Evolutionary conservation across 2,888 invertebrate species (phyloP).

Genomic region (Eupithecia vulgata): DNA sequence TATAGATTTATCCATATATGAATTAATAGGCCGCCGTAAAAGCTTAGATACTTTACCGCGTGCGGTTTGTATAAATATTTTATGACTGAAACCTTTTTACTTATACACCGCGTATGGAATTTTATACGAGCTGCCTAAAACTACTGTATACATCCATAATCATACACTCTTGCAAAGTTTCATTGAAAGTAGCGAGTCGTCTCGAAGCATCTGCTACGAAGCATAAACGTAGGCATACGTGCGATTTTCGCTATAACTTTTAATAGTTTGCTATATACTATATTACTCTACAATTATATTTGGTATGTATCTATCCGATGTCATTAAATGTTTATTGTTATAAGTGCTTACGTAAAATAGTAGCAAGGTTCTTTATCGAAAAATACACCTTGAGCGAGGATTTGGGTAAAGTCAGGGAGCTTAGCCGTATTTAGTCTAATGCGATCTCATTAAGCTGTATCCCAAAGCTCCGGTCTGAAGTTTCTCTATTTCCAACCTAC

Average conservation of each 20-base stretch:
- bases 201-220: constrained; percentile 62
- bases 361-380: not conserved
- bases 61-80: constrained; percentile 30
- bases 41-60: constrained; percentile 25
- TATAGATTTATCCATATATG: constrained; percentile 25
- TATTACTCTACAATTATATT: constrained; percentile 24
- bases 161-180: constrained; percentile 50
- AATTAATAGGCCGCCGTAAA: constrained; percentile 29
- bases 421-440: constrained; percentile 36
- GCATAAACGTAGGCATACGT: constrained; percentile 43
- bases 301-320: constrained; percentile 5
- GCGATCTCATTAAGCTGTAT: constrained; percentile 28
- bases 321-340: no score
- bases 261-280: constrained; percentile 43
- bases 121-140: constrained; percentile 15
- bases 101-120: constrained; percentile 11
- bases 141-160: not conserved
- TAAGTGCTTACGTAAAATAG: not conserved
- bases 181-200: constrained; percentile 55
- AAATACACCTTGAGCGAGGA: constrained; percentile 15
- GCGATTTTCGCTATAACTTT: constrained; percentile 44
- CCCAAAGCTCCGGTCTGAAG: constrained; percentile 14
- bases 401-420: constrained; percentile 27
- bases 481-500: constrained; percentile 25
- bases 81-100: constrained; percentile 17